A percentile compares a stretch with the other conserved stretches of the same genome.
These are phyloP conservation scores for Cladorhizidae sp. DNA, from an alignment of 37 sponge, comb jelly and placozoan species.

Conservation along the genomic window DNA sequence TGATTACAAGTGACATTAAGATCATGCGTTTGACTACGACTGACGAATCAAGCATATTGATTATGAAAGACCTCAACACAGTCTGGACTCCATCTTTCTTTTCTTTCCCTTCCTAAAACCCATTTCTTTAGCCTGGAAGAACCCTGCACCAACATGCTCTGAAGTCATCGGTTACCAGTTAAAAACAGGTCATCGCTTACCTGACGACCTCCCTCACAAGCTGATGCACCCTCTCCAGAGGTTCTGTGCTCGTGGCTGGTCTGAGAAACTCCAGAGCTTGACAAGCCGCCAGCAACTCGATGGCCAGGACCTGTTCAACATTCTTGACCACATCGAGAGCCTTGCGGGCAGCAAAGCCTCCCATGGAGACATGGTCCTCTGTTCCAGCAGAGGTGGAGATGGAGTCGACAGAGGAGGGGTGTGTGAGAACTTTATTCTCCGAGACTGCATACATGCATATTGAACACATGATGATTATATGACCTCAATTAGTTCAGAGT, in stretches of 20 bases:
- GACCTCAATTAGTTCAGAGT: no score
- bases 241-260: constrained; percentile 87
- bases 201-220: constrained; percentile 73
- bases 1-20: no score
- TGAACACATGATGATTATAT: background rate
- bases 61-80: no score
- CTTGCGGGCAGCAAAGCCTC: constrained; percentile 95
- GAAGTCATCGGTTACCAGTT: no score
- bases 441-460: constrained; percentile 65
- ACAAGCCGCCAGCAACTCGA: constrained; percentile 96
- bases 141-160: no score
- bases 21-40: no score
- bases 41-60: no score
- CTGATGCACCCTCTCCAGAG: constrained; percentile 86
- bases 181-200: no score
- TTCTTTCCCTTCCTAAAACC: no score
- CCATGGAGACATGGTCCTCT: constrained; percentile 99
- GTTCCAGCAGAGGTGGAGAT: constrained; percentile 92
- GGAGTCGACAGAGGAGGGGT: constrained; percentile 98
- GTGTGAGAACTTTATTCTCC: constrained; percentile 97
- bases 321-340: constrained; percentile 93
- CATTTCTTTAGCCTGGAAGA: no score
- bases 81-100: no score
- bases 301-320: constrained; percentile 91
- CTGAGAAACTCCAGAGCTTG: constrained; percentile 93